phyloP scores from a whole-genome alignment of 2,797 vertebrate species.

The Tarsius wallacei region DNA sequence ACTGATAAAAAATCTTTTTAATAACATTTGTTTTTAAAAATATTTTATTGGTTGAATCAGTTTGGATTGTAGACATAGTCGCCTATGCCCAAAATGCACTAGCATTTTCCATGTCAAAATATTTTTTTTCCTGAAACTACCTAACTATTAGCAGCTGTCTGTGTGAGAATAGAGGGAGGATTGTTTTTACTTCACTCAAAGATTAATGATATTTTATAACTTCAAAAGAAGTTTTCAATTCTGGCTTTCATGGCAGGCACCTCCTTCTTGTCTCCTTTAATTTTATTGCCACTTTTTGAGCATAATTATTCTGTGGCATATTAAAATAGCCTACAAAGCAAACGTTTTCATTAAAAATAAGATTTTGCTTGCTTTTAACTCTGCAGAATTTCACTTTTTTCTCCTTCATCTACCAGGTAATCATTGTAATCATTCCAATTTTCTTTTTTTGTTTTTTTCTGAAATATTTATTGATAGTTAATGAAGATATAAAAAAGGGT shows the following conservation, averaged over 20 bases:
- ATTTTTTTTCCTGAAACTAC: constrained; percentile 78
- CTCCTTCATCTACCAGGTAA: constrained; percentile 67
- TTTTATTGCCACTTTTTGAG: constrained; percentile 78
- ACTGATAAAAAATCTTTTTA: constrained; percentile 32
- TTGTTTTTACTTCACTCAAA: constrained; percentile 81
- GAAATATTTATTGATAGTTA: constrained; percentile 59
- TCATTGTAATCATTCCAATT: constrained; percentile 51
- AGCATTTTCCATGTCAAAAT: constrained; percentile 81
- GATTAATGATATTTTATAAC: constrained; percentile 80
- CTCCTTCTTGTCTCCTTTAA: constrained; percentile 81
- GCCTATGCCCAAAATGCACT: constrained; percentile 52
- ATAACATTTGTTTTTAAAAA: constrained; percentile 47
- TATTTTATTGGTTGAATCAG: constrained; percentile 65
- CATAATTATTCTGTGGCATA: constrained; percentile 75
- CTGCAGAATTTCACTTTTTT: constrained; percentile 68
- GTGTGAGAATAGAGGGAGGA: constrained; percentile 80
- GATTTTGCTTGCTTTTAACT: constrained; percentile 65
- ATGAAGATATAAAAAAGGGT: neutral
- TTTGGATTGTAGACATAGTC: constrained; percentile 73
- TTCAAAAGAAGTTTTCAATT: constrained; percentile 84
- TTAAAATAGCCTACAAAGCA: constrained; percentile 70
- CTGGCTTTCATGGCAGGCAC: constrained; percentile 74
- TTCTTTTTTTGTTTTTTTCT: neutral
- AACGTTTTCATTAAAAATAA: constrained; percentile 76
- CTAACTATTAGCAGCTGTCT: constrained; percentile 86